These are phyloP conservation scores for Drosophila dives DNA, from an alignment of 2,888 invertebrate genomes.

Conservation along the genomic window DNA sequence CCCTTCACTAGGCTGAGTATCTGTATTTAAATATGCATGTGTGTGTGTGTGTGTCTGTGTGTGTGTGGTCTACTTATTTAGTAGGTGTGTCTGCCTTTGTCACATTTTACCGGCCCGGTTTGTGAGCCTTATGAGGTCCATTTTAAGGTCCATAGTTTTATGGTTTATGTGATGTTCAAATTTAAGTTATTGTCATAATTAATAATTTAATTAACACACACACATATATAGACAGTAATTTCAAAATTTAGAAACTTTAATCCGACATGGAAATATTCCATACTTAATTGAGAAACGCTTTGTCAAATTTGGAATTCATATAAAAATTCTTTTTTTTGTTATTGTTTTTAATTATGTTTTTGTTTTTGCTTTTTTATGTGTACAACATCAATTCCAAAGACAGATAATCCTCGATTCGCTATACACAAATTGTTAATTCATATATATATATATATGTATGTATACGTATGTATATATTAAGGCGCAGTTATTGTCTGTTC, in stretches of 20 bases:
- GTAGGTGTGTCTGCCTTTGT: constrained; percentile 49
- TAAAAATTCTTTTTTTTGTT: not conserved
- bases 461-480: not conserved
- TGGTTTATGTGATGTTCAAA: constrained; percentile 24
- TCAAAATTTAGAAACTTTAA: too few relatives aligned
- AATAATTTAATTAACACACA: constrained; percentile 71
- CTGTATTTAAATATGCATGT: constrained; percentile 23
- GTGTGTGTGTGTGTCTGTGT: not conserved
- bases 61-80: constrained; percentile 22
- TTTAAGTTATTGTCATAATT: constrained; percentile 64
- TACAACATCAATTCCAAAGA: not conserved
- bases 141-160: constrained; percentile 22
- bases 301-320: not conserved
- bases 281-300: not conserved
- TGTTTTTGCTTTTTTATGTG: not conserved
- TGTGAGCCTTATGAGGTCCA: constrained; percentile 30
- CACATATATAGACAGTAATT: constrained; percentile 27
- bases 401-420: constrained; percentile 1
- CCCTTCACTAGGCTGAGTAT: constrained; percentile 33
- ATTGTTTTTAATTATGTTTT: not conserved
- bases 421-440: constrained; percentile 4
- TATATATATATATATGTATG: not conserved
- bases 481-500: constrained; percentile 9
- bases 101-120: constrained; percentile 47
- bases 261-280: not conserved